These are phyloP conservation scores for Pteria penguin DNA, from an alignment of 2,888 invertebrate genomes.

Conservation along the genomic window DNA sequence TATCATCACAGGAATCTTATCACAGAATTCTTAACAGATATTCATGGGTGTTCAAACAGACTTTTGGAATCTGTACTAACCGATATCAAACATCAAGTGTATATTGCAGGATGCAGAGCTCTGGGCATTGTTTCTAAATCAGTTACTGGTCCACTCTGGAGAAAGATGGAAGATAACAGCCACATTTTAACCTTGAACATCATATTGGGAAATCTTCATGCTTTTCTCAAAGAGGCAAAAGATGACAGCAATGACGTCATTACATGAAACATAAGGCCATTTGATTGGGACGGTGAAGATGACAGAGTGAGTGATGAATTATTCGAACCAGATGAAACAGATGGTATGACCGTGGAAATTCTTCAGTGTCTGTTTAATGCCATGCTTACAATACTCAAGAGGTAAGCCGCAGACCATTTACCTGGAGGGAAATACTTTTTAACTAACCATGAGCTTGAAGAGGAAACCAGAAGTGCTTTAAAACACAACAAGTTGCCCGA, in stretches of 20 bases:
- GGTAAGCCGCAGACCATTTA: conserved; percentile 47
- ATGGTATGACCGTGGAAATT: not conserved
- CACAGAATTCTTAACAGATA: conserved; percentile 22
- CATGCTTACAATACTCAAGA: conserved; percentile 23
- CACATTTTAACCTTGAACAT: conserved; percentile 34
- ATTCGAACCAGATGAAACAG: conserved; percentile 25
- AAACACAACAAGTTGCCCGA: conserved; percentile 24
- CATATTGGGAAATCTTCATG: conserved; percentile 14
- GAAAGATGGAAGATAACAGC: conserved; percentile 36
- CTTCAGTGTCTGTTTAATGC: conserved; percentile 25
- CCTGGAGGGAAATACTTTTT: conserved; percentile 38
- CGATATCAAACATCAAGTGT: conserved; percentile 36
- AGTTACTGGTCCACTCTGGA: conserved; percentile 28
- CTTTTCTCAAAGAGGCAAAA: conserved; percentile 20
- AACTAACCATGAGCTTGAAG: not conserved
- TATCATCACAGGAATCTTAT: conserved; percentile 41
- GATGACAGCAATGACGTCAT: conserved; percentile 7
- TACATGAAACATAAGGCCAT: not conserved
- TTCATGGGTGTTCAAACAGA: conserved; percentile 26
- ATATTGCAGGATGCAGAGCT: conserved; percentile 37
- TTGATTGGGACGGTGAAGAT: not conserved
- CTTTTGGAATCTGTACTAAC: conserved; percentile 31
- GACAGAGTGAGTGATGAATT: not conserved
- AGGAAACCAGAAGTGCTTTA: not conserved
- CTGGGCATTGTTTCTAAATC: conserved; percentile 31